These are phyloP conservation scores for Eupithecia subfuscata DNA, from an alignment of 2,888 invertebrate genomes.

Conservation along the genomic window DNA sequence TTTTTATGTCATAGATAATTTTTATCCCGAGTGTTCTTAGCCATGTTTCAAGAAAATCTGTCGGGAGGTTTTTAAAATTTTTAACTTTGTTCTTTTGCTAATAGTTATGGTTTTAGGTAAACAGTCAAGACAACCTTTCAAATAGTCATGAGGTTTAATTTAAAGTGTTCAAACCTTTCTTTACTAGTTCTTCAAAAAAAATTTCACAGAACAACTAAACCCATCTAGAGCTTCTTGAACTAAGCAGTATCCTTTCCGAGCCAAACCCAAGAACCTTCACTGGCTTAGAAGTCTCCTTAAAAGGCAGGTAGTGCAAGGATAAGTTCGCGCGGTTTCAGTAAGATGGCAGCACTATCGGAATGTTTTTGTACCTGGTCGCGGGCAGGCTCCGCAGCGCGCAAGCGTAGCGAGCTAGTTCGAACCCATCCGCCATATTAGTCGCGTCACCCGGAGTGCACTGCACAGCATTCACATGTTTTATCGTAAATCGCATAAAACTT, in stretches of 20 bases:
- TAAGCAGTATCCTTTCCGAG: slow-evolving; percentile 14
- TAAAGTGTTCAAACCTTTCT: too few species aligned
- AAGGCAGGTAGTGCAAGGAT: slow-evolving; percentile 26
- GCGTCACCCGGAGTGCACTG: slow-evolving; percentile 82
- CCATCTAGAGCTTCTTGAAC: slow-evolving; percentile 41
- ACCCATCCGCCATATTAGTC: slow-evolving; percentile 84
- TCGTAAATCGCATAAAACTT: slow-evolving; percentile 76
- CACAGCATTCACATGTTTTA: slow-evolving; percentile 80
- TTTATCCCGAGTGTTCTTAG: too few species aligned
- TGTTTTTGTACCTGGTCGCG: slow-evolving; percentile 73
- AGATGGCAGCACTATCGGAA: slow-evolving; percentile 62
- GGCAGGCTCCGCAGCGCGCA: slow-evolving; percentile 63
- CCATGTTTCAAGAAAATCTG: too few species aligned
- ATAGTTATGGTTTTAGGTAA: too few species aligned
- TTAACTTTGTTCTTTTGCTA: too few species aligned
- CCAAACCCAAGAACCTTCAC: slow-evolving; percentile 6
- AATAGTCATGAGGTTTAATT: not conserved
- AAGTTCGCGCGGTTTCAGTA: slow-evolving; percentile 48
- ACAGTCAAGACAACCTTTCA: not conserved
- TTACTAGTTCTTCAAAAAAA: too few species aligned
- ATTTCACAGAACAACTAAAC: slow-evolving; percentile 26
- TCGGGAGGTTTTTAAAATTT: too few species aligned
- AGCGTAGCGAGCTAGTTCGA: slow-evolving; percentile 75
- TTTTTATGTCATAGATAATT: too few species aligned
- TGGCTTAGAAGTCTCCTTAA: slow-evolving; percentile 29